Evolutionary conservation across 2,888 invertebrate species (phyloP).

Genomic region (Ganaspis brasiliensis): DNA sequence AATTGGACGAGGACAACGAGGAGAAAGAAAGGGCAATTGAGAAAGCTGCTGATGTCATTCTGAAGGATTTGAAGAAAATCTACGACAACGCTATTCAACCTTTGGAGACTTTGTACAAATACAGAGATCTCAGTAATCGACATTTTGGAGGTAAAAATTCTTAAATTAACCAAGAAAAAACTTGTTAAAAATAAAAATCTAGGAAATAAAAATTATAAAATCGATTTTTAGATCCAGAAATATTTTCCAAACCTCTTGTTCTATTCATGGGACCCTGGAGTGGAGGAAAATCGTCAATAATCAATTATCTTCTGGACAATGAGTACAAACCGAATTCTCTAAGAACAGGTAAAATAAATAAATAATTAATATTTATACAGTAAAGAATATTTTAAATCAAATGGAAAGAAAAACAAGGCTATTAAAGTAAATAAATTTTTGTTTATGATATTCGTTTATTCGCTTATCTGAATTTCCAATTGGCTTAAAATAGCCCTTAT

Average conservation of each 20-base stretch:
- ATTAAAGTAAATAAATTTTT: too few relatives aligned
- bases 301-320: conserved; percentile 94
- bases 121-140: conserved; percentile 94
- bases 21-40: conserved; percentile 87
- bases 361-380: too few relatives aligned
- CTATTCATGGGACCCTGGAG: conserved; percentile 98
- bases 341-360: conserved; percentile 87
- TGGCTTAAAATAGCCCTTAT: too few relatives aligned
- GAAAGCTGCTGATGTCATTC: conserved; percentile 88
- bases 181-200: too few relatives aligned
- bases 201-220: conserved; percentile 18
- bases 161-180: too few relatives aligned
- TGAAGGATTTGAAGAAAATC: conserved; percentile 91
- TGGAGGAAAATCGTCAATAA: conserved; percentile 96
- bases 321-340: conserved; percentile 92
- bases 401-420: too few relatives aligned
- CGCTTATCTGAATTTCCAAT: too few relatives aligned
- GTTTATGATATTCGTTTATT: too few relatives aligned
- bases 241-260: conserved; percentile 95
- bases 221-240: conserved; percentile 88
- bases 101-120: conserved; percentile 94
- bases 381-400: too few relatives aligned
- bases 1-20: conserved; percentile 89
- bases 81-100: conserved; percentile 95
- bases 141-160: conserved; percentile 87